Conservation (phyloP, 1,140 invertebrate species). For the Cyclina sinensis region DNA sequence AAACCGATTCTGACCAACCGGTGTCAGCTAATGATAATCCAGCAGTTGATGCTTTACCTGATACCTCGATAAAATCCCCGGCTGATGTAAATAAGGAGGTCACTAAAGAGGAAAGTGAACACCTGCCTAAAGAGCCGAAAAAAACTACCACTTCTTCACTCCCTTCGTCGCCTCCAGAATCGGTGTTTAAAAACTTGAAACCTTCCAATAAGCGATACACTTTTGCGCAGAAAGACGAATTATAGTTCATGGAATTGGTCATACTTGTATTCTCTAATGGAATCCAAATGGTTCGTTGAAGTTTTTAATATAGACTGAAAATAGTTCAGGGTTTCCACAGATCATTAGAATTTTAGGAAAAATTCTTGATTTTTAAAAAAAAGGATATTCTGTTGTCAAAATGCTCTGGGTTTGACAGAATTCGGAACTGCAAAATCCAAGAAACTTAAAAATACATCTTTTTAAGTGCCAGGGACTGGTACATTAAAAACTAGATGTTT, state of each 20-base stretch:
- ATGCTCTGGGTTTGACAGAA: no score
- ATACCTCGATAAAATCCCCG: neutral
- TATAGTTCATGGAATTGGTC: conserved; percentile 24
- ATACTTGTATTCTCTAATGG: neutral
- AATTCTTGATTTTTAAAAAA: no score
- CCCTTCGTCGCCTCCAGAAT: conserved; percentile 97
- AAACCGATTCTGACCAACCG: neutral
- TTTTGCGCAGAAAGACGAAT: conserved; percentile 85
- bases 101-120: neutral
- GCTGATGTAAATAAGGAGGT: neutral
- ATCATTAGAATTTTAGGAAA: no score
- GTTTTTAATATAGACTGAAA: neutral
- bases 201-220: conserved; percentile 99
- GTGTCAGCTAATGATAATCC: neutral
- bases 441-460: no score
- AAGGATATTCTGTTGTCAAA: no score
- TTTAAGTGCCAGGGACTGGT: no score
- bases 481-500: no score
- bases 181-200: conserved; percentile 98
- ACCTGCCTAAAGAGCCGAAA: conserved; percentile 21
- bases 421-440: no score
- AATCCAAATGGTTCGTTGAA: neutral
- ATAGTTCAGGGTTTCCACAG: no score
- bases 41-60: neutral
- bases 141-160: conserved; percentile 62